Percentiles rank a stretch among this genome's conserved stretches.
Conservation (phyloP, 1,140 invertebrate species). For the Bombus confusus region DNA sequence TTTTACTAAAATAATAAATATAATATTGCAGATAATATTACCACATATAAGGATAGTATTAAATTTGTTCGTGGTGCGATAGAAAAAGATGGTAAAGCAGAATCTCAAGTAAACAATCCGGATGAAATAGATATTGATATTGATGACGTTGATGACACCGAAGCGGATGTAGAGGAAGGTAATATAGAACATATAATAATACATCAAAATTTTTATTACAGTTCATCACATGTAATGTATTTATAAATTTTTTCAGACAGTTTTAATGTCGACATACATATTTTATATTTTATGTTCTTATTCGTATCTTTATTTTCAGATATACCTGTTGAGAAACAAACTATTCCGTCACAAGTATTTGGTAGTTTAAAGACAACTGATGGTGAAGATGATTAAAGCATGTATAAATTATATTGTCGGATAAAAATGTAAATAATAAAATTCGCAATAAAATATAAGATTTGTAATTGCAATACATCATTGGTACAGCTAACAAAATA, state of each 20-base stretch:
- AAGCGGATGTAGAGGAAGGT: constrained; percentile 82
- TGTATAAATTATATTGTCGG: neutral
- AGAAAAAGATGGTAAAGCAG: constrained; percentile 88
- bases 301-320: constrained; percentile 77
- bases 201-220: constrained; percentile 29
- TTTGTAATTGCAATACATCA: constrained; percentile 20
- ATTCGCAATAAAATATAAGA: constrained; percentile 16
- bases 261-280: constrained; percentile 12
- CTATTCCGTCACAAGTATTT: constrained; percentile 93
- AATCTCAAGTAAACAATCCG: constrained; percentile 90
- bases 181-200: constrained; percentile 22
- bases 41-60: constrained; percentile 86
- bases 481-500: neutral
- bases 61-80: constrained; percentile 93
- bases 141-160: constrained; percentile 87
- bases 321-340: constrained; percentile 90
- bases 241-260: constrained; percentile 53
- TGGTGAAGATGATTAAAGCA: constrained; percentile 69
- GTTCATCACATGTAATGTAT: constrained; percentile 32
- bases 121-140: constrained; percentile 96
- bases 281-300: neutral
- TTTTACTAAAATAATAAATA: constrained; percentile 17
- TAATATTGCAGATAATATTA: constrained; percentile 58
- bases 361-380: constrained; percentile 86
- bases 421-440: constrained; percentile 30